These are phyloP conservation scores for Campoletis sonorensis DNA, from an alignment of 1,140 invertebrate genomes.

Conservation along the genomic window DNA sequence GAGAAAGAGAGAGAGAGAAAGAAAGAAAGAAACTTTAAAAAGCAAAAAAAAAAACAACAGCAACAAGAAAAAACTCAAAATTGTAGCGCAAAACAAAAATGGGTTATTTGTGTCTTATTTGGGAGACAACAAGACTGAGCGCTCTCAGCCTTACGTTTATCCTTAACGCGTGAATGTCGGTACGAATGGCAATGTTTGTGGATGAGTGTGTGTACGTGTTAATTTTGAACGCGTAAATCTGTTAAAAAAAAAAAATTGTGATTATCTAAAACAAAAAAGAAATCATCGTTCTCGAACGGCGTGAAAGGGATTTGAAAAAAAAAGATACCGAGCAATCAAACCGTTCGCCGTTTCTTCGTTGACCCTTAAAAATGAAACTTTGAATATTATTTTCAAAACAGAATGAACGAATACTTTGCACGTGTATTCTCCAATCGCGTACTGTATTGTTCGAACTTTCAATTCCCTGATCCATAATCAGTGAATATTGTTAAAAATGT, in stretches of 20 bases:
- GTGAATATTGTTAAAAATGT: background rate
- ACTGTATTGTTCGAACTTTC: no score
- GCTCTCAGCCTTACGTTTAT: conserved; percentile 41
- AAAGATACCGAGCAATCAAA: conserved; percentile 2
- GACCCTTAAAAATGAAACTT: no score
- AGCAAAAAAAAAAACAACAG: background rate
- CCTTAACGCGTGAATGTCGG: conserved; percentile 24
- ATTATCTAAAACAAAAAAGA: conserved; percentile 29
- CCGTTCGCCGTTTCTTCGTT: background rate
- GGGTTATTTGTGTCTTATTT: conserved; percentile 40
- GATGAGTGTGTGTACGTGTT: background rate
- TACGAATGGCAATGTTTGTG: background rate
- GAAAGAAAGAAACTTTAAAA: conserved; percentile 4
- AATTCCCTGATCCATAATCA: background rate
- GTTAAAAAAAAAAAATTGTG: conserved; percentile 40
- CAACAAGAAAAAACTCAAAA: background rate
- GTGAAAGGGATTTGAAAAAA: background rate
- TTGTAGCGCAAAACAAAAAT: conserved; percentile 31
- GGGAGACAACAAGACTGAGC: conserved; percentile 46
- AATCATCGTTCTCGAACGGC: conserved; percentile 8
- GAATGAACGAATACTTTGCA: no score
- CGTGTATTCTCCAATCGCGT: no score
- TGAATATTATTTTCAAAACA: background rate
- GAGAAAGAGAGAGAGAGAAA: background rate
- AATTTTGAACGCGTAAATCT: conserved; percentile 24